These are phyloP conservation scores for Didymodactylos carnosus DNA, from an alignment of 2,888 invertebrate genomes.

Conservation along the genomic window DNA sequence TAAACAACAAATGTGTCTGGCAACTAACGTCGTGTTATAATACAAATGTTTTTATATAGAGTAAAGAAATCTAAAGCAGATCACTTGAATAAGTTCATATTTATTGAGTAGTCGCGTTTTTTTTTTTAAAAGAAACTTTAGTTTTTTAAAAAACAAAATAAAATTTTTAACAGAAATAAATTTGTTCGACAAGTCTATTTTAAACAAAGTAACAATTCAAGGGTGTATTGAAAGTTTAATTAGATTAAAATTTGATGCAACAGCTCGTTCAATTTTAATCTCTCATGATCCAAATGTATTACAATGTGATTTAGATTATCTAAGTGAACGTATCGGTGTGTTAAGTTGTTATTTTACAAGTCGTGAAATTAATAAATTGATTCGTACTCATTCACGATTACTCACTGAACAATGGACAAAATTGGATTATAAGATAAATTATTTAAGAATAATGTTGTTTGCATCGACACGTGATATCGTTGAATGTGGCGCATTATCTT, in stretches of 20 bases:
- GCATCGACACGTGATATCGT: constrained; percentile 2
- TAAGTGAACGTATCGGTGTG: background rate
- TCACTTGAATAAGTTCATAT: too few species aligned
- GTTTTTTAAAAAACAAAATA: too few species aligned
- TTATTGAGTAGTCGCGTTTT: too few species aligned
- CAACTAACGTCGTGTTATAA: too few species aligned
- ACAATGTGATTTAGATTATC: background rate
- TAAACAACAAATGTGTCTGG: too few species aligned
- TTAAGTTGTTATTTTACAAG: background rate
- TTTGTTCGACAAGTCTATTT: too few species aligned
- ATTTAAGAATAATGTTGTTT: background rate
- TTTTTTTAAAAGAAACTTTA: too few species aligned
- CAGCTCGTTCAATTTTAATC: background rate
- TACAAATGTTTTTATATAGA: too few species aligned
- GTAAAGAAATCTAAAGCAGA: too few species aligned
- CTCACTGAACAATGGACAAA: background rate
- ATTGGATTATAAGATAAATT: background rate
- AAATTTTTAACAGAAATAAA: too few species aligned
- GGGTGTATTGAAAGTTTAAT: background rate
- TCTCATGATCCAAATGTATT: background rate
- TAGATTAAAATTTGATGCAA: background rate
- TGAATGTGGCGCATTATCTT: background rate
- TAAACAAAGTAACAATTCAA: too few species aligned
- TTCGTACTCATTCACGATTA: background rate
- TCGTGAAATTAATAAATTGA: background rate